Conservation (phyloP, 2,888 invertebrate genomes). For the Cotesia congregata region DNA sequence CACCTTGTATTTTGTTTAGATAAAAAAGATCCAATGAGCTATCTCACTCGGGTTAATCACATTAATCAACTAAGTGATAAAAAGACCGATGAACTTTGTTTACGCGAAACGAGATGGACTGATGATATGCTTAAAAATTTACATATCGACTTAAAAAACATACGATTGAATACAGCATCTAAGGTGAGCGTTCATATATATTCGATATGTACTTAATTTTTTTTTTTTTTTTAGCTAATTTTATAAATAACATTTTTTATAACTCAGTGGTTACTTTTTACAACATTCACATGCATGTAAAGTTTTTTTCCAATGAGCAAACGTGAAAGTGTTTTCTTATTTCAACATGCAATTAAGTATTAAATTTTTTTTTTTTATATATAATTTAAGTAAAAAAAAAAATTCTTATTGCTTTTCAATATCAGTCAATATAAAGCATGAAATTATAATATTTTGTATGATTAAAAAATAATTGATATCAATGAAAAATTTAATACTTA, state of each 20-base stretch:
- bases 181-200: conserved; percentile 40
- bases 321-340: not conserved
- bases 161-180: conserved; percentile 49
- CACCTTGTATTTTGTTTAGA: not conserved
- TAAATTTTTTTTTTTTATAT: not conserved
- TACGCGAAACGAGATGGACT: conserved; percentile 78
- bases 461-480: not conserved
- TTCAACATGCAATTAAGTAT: not conserved
- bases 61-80: conserved; percentile 71
- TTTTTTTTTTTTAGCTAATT: conserved; percentile 2
- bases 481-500: not conserved
- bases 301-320: not conserved
- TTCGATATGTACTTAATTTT: conserved; percentile 1
- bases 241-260: not conserved
- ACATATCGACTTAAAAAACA: conserved; percentile 75
- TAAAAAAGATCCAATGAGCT: not conserved
- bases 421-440: not conserved
- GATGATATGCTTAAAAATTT: conserved; percentile 75
- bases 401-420: not conserved
- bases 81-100: conserved; percentile 70
- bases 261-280: not conserved
- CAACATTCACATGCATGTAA: not conserved
- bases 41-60: not conserved
- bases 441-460: not conserved
- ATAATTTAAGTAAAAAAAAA: not conserved